Evolutionary conservation across 2,797 vertebrate genomes (phyloP), one percentile per base, ranked within the genome.

Genomic region (Bufotes viridis): DNA sequence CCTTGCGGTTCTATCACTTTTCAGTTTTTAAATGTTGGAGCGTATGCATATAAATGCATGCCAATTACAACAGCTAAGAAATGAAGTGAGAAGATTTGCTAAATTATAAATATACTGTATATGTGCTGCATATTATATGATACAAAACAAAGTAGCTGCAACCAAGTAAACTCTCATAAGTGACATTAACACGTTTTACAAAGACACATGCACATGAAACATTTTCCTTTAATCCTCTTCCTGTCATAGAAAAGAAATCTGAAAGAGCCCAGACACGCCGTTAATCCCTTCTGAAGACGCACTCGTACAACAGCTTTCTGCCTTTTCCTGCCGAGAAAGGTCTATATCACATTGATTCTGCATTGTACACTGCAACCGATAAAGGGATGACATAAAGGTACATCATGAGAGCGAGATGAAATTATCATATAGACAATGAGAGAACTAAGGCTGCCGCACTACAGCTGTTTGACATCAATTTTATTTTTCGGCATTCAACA

Each of bases 351-450:
- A 85, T 78, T 78, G 84, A 85, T 85, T 85, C 83, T 65, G 72
- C 72, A 78, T 65, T 85, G 83, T 49, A 85, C 83, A 76, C 83
- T 29, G 83, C 83, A 65, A 65, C 75, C 14, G 72, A 78, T 85
- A 85, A 85, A 85, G 83, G 70, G 26, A 87, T 51, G 80, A 81
- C 86, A 87, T 76, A 78, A 82, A 74, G 70, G 80, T 87, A 81
- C 86, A 74, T 75, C 72, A 65, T 34, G 57, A 82, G 78, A 60
- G 18, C 63, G 34, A 74, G 79, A 87, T 82, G 57, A 82, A 75
- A 87, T 87, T 82, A 87, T 87, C 80, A 87, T 87, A 81, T 76
- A 63, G 86, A 87, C 49, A 87, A 87, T 53, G 74, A 20, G 60
- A 20, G n/a, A 55, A 78, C 74, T 61, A 65, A 76, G 22, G 61